Evolutionary conservation across 2,888 invertebrate species (phyloP).

Genomic region (Alentia gelatinosa): DNA sequence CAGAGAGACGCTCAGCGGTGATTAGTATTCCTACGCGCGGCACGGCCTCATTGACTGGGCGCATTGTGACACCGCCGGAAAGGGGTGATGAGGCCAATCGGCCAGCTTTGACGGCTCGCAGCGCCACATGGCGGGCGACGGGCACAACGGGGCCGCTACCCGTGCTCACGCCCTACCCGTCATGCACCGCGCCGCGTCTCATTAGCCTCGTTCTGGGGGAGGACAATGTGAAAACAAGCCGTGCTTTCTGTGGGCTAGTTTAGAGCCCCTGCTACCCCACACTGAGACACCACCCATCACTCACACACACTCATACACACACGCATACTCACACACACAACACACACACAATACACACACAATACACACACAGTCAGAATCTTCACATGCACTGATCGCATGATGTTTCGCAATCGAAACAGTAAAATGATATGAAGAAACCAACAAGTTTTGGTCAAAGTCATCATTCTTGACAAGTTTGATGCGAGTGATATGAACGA

Average conservation of each 20-base stretch:
- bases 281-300: background rate
- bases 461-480: no score
- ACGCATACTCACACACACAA: no score
- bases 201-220: background rate
- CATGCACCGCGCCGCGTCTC: background rate
- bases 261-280: background rate
- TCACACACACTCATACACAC: background rate
- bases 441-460: no score
- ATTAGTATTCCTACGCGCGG: slow-evolving; percentile 17
- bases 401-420: no score
- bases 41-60: background rate
- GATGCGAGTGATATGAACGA: no score
- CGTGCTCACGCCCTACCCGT: slow-evolving; percentile 8
- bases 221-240: slow-evolving; percentile 32
- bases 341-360: no score
- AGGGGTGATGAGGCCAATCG: slow-evolving; percentile 32
- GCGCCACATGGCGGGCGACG: background rate
- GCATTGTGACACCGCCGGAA: slow-evolving; percentile 32
- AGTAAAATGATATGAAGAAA: no score
- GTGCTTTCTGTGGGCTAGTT: background rate
- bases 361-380: background rate
- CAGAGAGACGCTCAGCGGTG: background rate
- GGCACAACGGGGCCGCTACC: background rate
- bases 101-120: background rate
- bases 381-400: background rate